Conservation (phyloP, 2,797 vertebrate genomes). For the Anguilla obscura region DNA sequence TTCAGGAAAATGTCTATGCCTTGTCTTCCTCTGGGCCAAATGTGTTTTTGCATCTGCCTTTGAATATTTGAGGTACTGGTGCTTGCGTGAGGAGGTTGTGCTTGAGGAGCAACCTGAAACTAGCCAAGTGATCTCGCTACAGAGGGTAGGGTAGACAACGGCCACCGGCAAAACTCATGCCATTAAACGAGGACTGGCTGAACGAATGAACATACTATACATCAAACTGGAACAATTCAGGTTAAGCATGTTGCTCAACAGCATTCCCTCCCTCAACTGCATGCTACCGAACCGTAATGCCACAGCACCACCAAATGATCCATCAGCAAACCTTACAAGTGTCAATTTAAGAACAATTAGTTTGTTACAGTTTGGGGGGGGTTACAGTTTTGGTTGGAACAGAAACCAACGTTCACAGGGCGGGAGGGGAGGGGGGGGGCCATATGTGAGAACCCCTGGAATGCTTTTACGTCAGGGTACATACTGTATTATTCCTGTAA, state of each 20-base stretch:
- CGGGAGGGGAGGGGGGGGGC: no score
- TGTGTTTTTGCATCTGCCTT: background rate
- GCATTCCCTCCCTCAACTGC: background rate
- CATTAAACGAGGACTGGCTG: background rate
- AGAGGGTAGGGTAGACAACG: background rate
- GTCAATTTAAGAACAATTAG: background rate
- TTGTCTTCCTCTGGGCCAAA: background rate
- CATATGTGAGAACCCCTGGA: background rate
- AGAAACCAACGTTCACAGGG: background rate
- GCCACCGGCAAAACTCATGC: background rate
- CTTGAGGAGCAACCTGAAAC: background rate
- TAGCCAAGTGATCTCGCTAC: background rate
- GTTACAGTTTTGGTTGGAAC: background rate
- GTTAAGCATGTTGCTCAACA: background rate
- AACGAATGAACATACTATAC: background rate
- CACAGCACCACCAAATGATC: background rate
- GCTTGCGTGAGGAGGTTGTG: background rate
- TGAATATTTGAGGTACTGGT: background rate
- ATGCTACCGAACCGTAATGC: background rate
- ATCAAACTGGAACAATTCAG: background rate
- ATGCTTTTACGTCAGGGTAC: background rate
- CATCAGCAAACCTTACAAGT: background rate
- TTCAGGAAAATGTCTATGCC: background rate
- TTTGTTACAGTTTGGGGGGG: background rate
- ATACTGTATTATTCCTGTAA: background rate